Conservation (phyloP, 2,113 vertebrate species). For the Oceanodroma tethys region DNA sequence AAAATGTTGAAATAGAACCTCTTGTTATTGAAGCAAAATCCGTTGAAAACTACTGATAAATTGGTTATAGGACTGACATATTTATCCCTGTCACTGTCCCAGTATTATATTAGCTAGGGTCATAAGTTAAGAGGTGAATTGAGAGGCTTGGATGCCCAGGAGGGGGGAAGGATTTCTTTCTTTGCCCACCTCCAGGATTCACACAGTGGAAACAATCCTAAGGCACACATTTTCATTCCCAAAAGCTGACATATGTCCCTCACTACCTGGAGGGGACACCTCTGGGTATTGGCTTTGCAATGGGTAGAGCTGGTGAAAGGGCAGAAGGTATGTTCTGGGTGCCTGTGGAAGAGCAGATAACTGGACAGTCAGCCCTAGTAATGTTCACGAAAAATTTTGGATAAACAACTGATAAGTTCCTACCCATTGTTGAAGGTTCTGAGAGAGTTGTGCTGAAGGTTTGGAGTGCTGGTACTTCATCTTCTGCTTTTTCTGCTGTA, state of each 20-base stretch:
- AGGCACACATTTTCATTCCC: background rate
- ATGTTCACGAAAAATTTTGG: background rate
- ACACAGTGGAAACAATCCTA: background rate
- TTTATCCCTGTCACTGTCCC: background rate
- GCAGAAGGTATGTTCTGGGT: background rate
- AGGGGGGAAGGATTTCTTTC: background rate
- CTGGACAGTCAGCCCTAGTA: background rate
- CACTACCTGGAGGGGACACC: fast-evolving
- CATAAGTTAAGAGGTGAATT: background rate
- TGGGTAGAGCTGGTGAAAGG: background rate
- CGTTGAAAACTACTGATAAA: background rate
- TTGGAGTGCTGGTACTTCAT: background rate
- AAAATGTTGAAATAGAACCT: background rate
- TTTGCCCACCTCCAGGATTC: background rate
- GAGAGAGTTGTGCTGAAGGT: background rate
- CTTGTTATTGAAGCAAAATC: background rate
- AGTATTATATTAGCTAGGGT: background rate
- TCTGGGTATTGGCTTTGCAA: background rate
- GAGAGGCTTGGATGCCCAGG: background rate
- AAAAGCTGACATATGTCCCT: background rate
- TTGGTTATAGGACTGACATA: background rate
- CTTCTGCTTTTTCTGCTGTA: background rate
- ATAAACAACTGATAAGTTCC: background rate
- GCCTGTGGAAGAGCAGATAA: background rate
- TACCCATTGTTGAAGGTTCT: background rate